A percentile compares a stretch with the other conserved stretches of the same genome.
These are phyloP conservation scores for Rhadinocentrus ornatus DNA, from an alignment of 2,797 vertebrate species.

Conservation along the genomic window DNA sequence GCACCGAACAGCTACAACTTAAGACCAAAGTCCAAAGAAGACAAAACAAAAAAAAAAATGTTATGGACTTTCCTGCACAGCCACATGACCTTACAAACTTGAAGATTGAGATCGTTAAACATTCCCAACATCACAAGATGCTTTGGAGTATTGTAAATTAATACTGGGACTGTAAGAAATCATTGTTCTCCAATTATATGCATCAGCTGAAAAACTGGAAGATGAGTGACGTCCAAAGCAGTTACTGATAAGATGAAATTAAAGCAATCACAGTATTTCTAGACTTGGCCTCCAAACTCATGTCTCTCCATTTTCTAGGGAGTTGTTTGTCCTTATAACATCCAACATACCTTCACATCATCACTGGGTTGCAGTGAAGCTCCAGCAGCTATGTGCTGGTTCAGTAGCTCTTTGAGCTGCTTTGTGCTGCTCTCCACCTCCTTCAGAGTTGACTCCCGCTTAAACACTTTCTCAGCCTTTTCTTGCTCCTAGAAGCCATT, in stretches of 20 bases:
- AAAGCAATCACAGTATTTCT: not conserved
- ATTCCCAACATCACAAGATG: conserved; percentile 9
- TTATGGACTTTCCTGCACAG: not conserved
- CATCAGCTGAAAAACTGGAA: not conserved
- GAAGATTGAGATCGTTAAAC: not conserved
- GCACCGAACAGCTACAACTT: not conserved
- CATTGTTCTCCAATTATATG: not conserved
- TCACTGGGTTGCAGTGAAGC: conserved; percentile 63
- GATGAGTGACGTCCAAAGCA: not conserved
- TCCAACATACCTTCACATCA: conserved; percentile 79
- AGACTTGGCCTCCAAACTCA: not conserved
- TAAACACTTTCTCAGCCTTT: conserved; percentile 83
- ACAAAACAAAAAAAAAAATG: not conserved
- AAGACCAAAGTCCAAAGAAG: not conserved
- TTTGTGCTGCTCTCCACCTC: conserved; percentile 83
- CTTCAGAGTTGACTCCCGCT: conserved; percentile 77
- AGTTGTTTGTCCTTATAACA: not conserved
- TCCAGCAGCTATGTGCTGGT: conserved; percentile 51
- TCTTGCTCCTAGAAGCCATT: conserved; percentile 86
- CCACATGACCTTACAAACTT: not conserved
- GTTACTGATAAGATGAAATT: conserved; percentile 13
- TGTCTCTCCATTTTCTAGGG: not conserved
- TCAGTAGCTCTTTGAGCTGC: conserved; percentile 80
- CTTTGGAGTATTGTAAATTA: conserved; percentile 3
- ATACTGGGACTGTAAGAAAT: not conserved